Evolutionary conservation across 1,140 invertebrate species (phyloP).

Genomic region (Calephelis nemesis): DNA sequence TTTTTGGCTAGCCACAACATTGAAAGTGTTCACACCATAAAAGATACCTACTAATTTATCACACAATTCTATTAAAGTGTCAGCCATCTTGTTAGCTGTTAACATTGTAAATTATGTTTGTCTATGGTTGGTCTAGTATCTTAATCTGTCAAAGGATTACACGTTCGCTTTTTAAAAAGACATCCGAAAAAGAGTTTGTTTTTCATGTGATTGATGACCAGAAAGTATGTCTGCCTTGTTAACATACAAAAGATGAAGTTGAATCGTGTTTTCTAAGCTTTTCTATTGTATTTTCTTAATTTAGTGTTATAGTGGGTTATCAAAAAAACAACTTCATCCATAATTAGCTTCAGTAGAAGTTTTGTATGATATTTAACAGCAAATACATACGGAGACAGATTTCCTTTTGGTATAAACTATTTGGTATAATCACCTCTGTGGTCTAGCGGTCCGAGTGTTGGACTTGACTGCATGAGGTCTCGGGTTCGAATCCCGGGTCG

Average conservation of each 20-base stretch:
- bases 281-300: neutral
- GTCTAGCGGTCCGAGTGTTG: too few species aligned
- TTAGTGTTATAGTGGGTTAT: conserved; percentile 10
- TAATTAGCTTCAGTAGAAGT: neutral
- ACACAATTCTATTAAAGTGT: conserved; percentile 6
- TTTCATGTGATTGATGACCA: conserved; percentile 10
- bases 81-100: conserved; percentile 16
- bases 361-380: neutral
- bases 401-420: too few species aligned
- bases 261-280: conserved; percentile 14
- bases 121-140: neutral
- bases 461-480: too few species aligned
- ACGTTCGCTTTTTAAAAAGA: conserved; percentile 12
- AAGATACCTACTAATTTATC: conserved; percentile 14
- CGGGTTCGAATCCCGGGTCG: too few species aligned
- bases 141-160: conserved; percentile 18
- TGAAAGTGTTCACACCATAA: conserved; percentile 10
- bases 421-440: too few species aligned
- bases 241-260: conserved; percentile 16
- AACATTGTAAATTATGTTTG: conserved; percentile 16
- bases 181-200: conserved; percentile 6
- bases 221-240: conserved; percentile 14
- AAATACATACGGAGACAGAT: too few species aligned
- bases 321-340: neutral
- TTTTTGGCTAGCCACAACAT: neutral